Evolutionary conservation across 2,113 vertebrate species (phyloP).

Genomic region (Ceyx melanurus): DNA sequence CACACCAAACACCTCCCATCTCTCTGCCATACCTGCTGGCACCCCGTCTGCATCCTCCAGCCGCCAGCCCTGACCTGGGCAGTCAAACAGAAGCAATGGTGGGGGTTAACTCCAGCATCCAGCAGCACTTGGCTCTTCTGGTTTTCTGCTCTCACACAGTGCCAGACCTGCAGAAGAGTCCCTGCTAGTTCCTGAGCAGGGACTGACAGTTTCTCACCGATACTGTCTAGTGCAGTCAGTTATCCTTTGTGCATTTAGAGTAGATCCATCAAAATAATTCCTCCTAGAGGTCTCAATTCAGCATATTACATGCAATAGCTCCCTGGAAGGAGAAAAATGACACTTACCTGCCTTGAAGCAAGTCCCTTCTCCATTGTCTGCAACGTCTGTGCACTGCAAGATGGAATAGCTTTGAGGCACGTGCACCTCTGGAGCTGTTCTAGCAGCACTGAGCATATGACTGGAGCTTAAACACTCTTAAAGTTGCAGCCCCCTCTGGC

Average conservation of each 20-base stretch:
- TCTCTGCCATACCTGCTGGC: not conserved
- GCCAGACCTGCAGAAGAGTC: not conserved
- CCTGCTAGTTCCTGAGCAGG: not conserved
- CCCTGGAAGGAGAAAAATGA: conserved; percentile 18
- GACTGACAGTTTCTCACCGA: not conserved
- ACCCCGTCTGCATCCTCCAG: accelerated
- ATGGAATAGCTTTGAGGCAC: not conserved
- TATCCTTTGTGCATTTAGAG: not conserved
- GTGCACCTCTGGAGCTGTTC: not conserved
- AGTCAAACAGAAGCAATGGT: not conserved
- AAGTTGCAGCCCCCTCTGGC: not conserved
- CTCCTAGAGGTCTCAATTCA: not conserved
- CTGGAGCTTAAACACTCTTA: not conserved
- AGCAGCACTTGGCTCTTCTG: not conserved
- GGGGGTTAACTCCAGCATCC: not conserved
- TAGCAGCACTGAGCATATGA: not conserved
- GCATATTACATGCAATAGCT: not conserved
- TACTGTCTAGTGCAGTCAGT: not conserved
- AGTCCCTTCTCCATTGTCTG: not conserved
- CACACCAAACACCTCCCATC: not conserved
- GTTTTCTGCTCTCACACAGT: not conserved
- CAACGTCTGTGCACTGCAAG: not conserved
- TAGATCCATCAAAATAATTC: conserved; percentile 39
- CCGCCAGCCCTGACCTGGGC: accelerated
- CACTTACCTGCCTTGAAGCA: conserved; percentile 41